Conservation (phyloP, 2,797 vertebrate species). For the Babyrousa celebensis region DNA sequence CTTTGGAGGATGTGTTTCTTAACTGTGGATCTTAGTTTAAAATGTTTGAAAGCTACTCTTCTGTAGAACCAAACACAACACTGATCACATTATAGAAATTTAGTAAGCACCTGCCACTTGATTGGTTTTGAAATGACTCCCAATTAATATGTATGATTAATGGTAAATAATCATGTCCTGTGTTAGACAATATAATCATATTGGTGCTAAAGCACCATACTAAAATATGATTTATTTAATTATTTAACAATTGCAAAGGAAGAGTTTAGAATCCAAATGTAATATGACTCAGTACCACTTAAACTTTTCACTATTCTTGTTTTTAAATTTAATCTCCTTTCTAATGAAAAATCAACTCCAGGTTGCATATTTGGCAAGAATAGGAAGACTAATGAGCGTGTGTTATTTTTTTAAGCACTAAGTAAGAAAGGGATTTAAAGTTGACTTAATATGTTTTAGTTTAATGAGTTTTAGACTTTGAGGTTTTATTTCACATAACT, state of each 20-base stretch:
- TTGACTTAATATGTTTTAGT: constrained; percentile 68
- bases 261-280: constrained; percentile 68
- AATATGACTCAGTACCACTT: constrained; percentile 59
- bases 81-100: constrained; percentile 44
- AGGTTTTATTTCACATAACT: constrained; percentile 74
- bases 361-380: constrained; percentile 69
- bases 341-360: constrained; percentile 71
- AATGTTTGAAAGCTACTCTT: constrained; percentile 12
- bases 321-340: constrained; percentile 76
- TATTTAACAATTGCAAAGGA: constrained; percentile 63
- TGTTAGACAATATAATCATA: constrained; percentile 23
- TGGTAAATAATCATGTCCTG: constrained; percentile 57
- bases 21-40: constrained; percentile 21
- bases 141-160: constrained; percentile 62
- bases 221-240: constrained; percentile 73
- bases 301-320: constrained; percentile 67
- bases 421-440: constrained; percentile 69
- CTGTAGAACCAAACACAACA: constrained; percentile 12
- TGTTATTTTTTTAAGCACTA: constrained; percentile 73
- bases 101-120: neutral
- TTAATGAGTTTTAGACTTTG: constrained; percentile 76
- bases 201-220: neutral
- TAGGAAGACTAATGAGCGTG: constrained; percentile 60
- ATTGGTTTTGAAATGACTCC: constrained; percentile 61
- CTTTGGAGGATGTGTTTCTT: neutral